Percentiles rank a stretch among this genome's conserved stretches.
Conservation (phyloP, 2,888 invertebrate species). For the Drosophila prostipennis region DNA sequence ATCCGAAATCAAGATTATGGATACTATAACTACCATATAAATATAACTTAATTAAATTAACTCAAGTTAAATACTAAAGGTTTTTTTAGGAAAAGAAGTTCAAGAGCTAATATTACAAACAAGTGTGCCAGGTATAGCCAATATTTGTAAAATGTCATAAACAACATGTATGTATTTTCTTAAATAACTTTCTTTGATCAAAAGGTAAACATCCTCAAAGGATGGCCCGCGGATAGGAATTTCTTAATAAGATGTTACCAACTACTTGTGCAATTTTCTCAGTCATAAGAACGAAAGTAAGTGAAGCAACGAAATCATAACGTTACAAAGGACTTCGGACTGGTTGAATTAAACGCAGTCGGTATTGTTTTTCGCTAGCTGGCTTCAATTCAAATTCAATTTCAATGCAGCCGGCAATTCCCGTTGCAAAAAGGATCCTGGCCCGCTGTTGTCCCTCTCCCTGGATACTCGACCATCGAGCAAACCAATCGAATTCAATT, state of each 20-base stretch:
- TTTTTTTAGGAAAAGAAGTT: too few relatives aligned
- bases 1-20: too few relatives aligned
- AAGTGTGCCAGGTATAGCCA: too few relatives aligned
- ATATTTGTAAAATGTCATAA: too few relatives aligned
- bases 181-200: not conserved
- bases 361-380: conserved; percentile 49
- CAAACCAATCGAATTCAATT: conserved; percentile 53
- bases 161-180: not conserved
- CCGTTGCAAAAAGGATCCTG: conserved; percentile 49
- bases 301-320: conserved; percentile 21
- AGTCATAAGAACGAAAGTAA: conserved; percentile 1
- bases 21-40: too few relatives aligned
- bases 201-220: conserved; percentile 8
- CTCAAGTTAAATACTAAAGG: too few relatives aligned
- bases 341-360: conserved; percentile 25
- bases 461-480: conserved; percentile 9
- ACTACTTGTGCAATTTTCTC: conserved; percentile 8
- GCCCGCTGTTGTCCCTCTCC: not conserved
- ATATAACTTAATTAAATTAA: too few relatives aligned
- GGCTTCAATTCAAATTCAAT: conserved; percentile 61
- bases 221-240: conserved; percentile 5
- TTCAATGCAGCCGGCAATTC: conserved; percentile 55
- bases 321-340: conserved; percentile 36
- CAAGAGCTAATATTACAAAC: too few relatives aligned
- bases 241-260: conserved; percentile 11